Evolutionary conservation across 2,797 vertebrate species (phyloP).

Genomic region (Amazonetta brasiliensis): DNA sequence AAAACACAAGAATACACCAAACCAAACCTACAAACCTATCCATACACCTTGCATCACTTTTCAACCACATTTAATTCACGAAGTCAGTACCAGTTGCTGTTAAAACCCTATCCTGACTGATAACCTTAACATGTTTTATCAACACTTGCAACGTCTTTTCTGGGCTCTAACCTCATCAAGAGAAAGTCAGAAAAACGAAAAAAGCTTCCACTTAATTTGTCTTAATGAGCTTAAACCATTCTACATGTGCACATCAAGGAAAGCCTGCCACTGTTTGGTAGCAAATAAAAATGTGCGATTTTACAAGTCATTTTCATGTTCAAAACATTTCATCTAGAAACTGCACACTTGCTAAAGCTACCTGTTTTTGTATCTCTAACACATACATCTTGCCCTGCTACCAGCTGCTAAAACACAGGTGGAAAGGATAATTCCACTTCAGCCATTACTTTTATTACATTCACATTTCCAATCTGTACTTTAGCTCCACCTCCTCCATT

Average conservation of each 20-base stretch:
- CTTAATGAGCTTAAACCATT: not conserved
- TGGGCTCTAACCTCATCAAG: too few species aligned
- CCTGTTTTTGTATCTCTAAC: not conserved
- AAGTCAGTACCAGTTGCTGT: not conserved
- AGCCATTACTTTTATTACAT: not conserved
- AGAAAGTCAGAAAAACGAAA: not conserved
- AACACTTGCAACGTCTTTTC: not conserved
- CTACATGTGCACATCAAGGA: rapidly evolving
- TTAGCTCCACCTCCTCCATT: not conserved
- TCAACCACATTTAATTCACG: not conserved
- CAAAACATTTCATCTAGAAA: not conserved
- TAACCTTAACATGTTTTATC: not conserved
- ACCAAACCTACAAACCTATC: not conserved
- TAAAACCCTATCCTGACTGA: not conserved
- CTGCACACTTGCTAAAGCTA: not conserved
- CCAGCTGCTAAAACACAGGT: rapidly evolving
- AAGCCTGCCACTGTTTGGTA: not conserved
- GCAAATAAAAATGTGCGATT: not conserved
- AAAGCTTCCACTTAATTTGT: not conserved
- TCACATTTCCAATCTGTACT: not conserved
- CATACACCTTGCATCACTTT: not conserved
- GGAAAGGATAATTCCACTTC: not conserved
- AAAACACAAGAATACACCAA: not conserved
- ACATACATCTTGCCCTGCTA: too few species aligned
- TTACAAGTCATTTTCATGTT: not conserved